Evolutionary conservation across 1,140 invertebrate genomes (phyloP), one percentile per base, ranked within the genome.

Genomic region (Formica selysi): DNA sequence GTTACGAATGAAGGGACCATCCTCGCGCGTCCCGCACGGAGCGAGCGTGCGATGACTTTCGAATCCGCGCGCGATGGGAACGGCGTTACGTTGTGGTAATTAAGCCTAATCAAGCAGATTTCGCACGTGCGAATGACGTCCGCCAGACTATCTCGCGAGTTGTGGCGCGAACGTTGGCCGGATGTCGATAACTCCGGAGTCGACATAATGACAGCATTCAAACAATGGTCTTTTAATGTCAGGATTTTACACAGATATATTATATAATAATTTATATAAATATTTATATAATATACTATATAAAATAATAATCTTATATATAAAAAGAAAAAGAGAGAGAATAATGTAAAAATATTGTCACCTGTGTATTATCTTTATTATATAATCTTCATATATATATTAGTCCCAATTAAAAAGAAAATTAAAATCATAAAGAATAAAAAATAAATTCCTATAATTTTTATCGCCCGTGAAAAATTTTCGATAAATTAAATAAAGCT

Each of bases 21-120:
- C 22, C 16, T 51, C 48, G 48, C 38, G 19, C 19, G 19, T 48
- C 32, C 32, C 44, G 51, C 19, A 26, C 59, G 54, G 1, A 29
- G 26, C 26, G 26, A 29, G 26, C 41, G n/a, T 36, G 36, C 71
- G 64, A 83, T 62, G 64, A 84, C 68, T 88, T 88, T 84, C 86
- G 70, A 87, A 88, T 83, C 29, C 44, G 78, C 51, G 48, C 70
- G 41, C 59, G 36, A 76, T 67, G 80, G 62, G 22, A 76, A 26
- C 48, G 79, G 48, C n/a, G 70, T 44, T 44, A 8, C 62, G 2
- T 32, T 32, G 32, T 36, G 10, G 62, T n/a, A 86, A 86, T 86
- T 86, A 86, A 67, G 22, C 59, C 54, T 36, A 41, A 78, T 62
- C 80, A 57, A 73, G 38, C 22, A n/a, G 38, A 87, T 54, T 51